Conservation (phyloP, 2,888 invertebrate genomes). For the Oasisia sp. region DNA sequence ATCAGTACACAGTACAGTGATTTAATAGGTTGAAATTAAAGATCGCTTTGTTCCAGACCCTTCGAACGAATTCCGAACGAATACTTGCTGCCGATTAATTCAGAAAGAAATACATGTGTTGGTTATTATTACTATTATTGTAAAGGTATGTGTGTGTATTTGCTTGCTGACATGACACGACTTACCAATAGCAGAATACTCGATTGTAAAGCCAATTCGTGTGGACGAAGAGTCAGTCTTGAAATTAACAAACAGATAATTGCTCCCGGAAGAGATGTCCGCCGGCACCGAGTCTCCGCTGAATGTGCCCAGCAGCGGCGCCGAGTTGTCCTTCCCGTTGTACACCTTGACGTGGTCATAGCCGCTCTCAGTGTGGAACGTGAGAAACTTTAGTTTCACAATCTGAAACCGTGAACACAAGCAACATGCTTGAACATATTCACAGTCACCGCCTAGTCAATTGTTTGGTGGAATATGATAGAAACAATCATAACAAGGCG, state of each 20-base stretch:
- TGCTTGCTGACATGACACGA: too few species aligned
- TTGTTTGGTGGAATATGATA: too few species aligned
- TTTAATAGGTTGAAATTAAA: too few species aligned
- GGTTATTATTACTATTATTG: too few species aligned
- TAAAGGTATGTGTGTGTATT: too few species aligned
- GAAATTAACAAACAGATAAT: neutral
- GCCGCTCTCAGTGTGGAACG: neutral
- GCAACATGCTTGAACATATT: neutral
- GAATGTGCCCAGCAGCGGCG: neutral
- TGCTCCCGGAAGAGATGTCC: neutral
- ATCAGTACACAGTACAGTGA: too few species aligned
- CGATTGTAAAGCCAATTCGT: neutral
- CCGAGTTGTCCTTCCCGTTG: neutral
- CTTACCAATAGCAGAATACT: neutral
- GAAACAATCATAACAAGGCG: too few species aligned
- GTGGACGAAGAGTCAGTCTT: neutral
- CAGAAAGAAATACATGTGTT: too few species aligned
- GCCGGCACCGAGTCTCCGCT: neutral
- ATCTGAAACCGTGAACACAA: neutral
- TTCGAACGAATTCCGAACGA: too few species aligned
- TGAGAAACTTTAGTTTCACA: neutral
- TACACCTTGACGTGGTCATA: neutral
- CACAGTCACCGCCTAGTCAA: neutral
- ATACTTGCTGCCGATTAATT: too few species aligned
- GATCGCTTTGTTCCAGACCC: too few species aligned